Conservation (phyloP, 1,140 invertebrate genomes). For the Charaxes varanes region DNA sequence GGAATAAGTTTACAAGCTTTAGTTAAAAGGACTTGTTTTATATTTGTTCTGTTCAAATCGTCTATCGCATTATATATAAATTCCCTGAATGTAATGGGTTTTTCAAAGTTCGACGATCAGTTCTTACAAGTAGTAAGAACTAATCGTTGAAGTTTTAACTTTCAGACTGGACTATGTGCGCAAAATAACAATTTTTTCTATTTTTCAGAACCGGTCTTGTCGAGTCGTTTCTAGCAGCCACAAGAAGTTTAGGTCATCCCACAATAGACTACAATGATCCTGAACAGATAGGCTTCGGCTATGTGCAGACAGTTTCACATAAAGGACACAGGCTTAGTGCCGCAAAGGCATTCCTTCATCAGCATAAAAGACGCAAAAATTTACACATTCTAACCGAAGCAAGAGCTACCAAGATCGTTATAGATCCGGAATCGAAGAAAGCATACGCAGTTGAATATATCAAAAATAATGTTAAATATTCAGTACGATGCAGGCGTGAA, state of each 20-base stretch:
- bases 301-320: slow-evolving; percentile 79
- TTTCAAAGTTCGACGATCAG: no score
- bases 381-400: slow-evolving; percentile 77
- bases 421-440: slow-evolving; percentile 75
- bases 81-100: no score
- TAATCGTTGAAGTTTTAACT: no score
- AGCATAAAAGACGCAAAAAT: slow-evolving; percentile 77
- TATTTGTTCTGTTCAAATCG: no score
- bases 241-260: slow-evolving; percentile 74
- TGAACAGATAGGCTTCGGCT: slow-evolving; percentile 78
- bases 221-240: slow-evolving; percentile 79
- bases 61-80: no score
- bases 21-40: no score
- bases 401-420: slow-evolving; percentile 78
- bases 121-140: no score
- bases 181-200: background rate
- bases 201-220: slow-evolving; percentile 70
- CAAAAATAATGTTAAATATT: slow-evolving; percentile 60
- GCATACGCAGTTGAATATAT: slow-evolving; percentile 81
- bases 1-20: no score
- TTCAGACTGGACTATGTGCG: no score
- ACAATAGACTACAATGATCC: slow-evolving; percentile 80
- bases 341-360: slow-evolving; percentile 77
- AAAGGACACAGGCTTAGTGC: slow-evolving; percentile 74
- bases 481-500: slow-evolving; percentile 77